Base-by-base conservation (phyloP, 2,797 vertebrate species). In the Acanthurus tractus region DNA sequence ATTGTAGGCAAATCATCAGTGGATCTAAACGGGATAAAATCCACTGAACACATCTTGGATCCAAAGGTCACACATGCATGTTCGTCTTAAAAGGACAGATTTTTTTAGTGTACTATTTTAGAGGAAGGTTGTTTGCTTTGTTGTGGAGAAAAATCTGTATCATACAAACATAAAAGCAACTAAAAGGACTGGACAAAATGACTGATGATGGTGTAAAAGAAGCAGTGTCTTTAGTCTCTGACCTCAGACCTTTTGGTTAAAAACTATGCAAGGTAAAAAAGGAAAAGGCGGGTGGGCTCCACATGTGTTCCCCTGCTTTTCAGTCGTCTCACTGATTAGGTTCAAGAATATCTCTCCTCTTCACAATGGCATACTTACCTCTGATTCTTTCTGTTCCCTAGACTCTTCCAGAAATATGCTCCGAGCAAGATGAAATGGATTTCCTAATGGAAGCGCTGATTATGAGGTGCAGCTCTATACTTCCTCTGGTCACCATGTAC, bases 331-430 rank as follows among this genome's bases (percentile, higher is more conserved):
- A 17, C 72, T 90, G 78, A 84, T 86, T 71, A 40, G 65, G 22
- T 52, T 40, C 38, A 20, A 45, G 44, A 14, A 67, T 53, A 2
- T 38, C 38, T 63, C 46, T 45, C 11, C 17, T 58, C 57, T 64
- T 66, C 9, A 57, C 54, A 65, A 63, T 36, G 58, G 38, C 72
- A 14, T 18, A 36, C 67, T n/a, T 29, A 20, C 44, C 59, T 78
- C 54, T 82, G 52, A 64, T 54, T 59, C 44, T 63, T 63, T 88
- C 59, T 85, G 63, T 74, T 74, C 49, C 82, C 84, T 89, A 99
- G 97, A 98, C 96, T 17, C 94, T 99, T 84, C 97, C 97, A 38
- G 97, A 98, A 95, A 96, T 99, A 93, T 98, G 97, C 89, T 99
- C 96, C 5, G 96, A 96, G 66, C 97, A 98, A 84, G 97, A 98